Conservation (phyloP, 2,888 invertebrate genomes). For the Nomada fucata region DNA sequence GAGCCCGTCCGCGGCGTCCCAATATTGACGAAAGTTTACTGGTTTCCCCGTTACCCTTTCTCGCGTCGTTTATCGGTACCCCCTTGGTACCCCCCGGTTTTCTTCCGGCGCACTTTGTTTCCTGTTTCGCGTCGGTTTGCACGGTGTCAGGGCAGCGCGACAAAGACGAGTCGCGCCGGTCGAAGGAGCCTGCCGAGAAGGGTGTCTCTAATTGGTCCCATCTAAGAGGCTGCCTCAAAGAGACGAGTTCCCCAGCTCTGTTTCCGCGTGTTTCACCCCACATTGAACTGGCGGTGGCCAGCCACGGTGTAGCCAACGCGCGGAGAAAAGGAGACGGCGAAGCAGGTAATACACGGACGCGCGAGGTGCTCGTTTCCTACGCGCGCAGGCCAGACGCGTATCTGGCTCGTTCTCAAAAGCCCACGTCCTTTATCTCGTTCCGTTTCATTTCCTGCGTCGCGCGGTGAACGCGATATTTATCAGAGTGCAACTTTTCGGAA, state of each 20-base stretch:
- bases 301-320: neutral
- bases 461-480: constrained; percentile 37
- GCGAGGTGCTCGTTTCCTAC: constrained; percentile 2
- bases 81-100: constrained; percentile 10
- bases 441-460: constrained; percentile 49
- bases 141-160: constrained; percentile 50
- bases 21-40: neutral
- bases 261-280: constrained; percentile 37
- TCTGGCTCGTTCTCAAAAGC: constrained; percentile 56
- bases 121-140: constrained; percentile 37
- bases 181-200: constrained; percentile 58
- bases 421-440: constrained; percentile 44
- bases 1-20: too few relatives aligned
- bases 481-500: constrained; percentile 40
- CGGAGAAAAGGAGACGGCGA: constrained; percentile 1
- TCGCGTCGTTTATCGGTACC: constrained; percentile 42
- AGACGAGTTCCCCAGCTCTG: constrained; percentile 61
- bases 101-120: constrained; percentile 47
- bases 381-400: constrained; percentile 23
- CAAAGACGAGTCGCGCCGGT: constrained; percentile 50
- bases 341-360: neutral
- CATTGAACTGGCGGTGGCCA: neutral
- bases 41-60: too few relatives aligned
- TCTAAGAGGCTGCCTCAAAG: constrained; percentile 74
- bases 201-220: constrained; percentile 79